These are phyloP conservation scores for Calosoma granatense DNA, from an alignment of 1,140 invertebrate species.

Conservation along the genomic window DNA sequence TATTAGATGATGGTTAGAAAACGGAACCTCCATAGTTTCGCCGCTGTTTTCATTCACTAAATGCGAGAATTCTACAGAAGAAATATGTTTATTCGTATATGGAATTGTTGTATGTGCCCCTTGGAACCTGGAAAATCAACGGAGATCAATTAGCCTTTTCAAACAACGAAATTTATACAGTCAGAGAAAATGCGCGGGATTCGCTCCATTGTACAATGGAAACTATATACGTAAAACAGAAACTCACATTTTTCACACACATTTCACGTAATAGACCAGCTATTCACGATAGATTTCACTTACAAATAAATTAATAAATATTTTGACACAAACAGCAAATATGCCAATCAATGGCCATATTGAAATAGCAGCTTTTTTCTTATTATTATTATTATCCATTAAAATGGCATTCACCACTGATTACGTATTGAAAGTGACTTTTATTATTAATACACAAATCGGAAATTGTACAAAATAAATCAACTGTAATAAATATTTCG, in stretches of 20 bases:
- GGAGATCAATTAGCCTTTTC: not conserved
- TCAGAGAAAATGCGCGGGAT: not conserved
- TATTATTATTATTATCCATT: constrained; percentile 3
- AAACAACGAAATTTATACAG: not conserved
- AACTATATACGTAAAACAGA: not conserved
- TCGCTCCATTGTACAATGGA: not conserved
- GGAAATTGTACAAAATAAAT: not conserved
- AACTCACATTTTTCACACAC: not conserved
- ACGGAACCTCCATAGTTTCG: not conserved
- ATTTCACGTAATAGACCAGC: not conserved
- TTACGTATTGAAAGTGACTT: not conserved
- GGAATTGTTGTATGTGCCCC: too few species aligned
- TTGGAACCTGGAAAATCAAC: not conserved
- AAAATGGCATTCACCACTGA: not conserved
- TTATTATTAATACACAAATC: not conserved
- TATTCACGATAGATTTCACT: not conserved
- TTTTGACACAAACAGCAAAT: not conserved
- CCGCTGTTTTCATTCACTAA: not conserved
- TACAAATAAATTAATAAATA: constrained; percentile 4
- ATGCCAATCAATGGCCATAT: constrained; percentile 4
- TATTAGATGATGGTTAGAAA: constrained; percentile 8
- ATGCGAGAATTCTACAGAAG: too few species aligned
- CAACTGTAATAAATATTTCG: not conserved
- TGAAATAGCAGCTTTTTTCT: constrained; percentile 2
- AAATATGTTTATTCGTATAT: too few species aligned